Percentiles rank a stretch among this genome's conserved stretches.
Evolutionary conservation across 2,113 vertebrate species (phyloP).

Genomic region (Antigone vipio): DNA sequence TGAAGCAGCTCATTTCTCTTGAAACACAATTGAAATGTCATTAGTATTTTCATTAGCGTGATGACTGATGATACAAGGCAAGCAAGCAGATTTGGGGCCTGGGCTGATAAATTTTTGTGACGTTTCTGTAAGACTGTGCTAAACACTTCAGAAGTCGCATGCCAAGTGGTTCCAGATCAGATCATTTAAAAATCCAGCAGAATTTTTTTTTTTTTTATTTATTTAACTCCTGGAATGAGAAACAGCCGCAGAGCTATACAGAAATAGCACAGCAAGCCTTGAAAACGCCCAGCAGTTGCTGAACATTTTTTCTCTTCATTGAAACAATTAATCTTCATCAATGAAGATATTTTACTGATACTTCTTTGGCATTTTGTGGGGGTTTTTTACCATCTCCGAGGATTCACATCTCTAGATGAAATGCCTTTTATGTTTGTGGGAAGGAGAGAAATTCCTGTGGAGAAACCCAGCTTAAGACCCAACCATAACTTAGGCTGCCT

Average conservation of each 20-base stretch:
- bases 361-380: neutral
- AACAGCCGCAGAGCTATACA: neutral
- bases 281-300: constrained; percentile 4
- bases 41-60: constrained; percentile 54
- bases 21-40: neutral
- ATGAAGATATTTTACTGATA: neutral
- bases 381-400: neutral
- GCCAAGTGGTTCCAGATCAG: constrained; percentile 27
- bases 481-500: neutral
- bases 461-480: neutral
- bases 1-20: constrained; percentile 18
- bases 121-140: neutral
- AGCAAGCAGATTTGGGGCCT: constrained; percentile 21
- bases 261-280: constrained; percentile 16
- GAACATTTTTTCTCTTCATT: neutral
- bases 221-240: constrained; percentile 11
- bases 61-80: constrained; percentile 52
- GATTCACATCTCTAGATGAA: neutral
- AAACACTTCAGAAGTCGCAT: constrained; percentile 33
- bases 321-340: constrained; percentile 13
- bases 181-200: neutral
- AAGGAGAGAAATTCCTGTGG: constrained; percentile 1
- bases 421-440: neutral
- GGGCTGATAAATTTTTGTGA: constrained; percentile 47
- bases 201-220: neutral